Evolutionary conservation across 2,113 vertebrate species (phyloP).

Genomic region (Podarcis raffonei): DNA sequence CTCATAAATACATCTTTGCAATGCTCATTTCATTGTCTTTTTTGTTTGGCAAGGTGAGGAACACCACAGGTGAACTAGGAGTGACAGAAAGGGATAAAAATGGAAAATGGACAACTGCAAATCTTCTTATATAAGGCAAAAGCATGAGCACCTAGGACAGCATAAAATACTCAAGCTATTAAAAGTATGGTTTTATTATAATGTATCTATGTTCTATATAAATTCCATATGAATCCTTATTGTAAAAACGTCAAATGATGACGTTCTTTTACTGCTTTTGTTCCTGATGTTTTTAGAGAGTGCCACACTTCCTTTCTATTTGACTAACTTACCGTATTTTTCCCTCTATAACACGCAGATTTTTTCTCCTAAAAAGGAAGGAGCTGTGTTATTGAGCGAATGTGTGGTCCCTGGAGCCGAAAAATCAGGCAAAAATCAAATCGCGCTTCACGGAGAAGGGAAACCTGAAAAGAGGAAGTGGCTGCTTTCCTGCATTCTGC

Average conservation of each 20-base stretch:
- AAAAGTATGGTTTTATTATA: not conserved
- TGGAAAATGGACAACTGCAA: not conserved
- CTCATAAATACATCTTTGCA: too few species aligned
- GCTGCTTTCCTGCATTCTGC: too few species aligned
- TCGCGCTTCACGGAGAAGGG: too few species aligned
- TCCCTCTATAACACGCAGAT: too few species aligned
- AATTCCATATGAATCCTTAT: not conserved
- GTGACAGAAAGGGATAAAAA: not conserved
- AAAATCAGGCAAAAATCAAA: too few species aligned
- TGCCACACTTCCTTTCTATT: not conserved
- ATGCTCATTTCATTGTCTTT: not conserved
- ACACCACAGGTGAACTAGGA: not conserved
- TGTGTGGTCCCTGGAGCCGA: too few species aligned
- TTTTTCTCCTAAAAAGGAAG: too few species aligned
- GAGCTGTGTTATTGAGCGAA: too few species aligned
- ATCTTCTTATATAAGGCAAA: not conserved
- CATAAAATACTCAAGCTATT: not conserved
- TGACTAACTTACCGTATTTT: too few species aligned
- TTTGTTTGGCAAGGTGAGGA: not conserved
- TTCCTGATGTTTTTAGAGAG: not conserved
- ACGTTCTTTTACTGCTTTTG: not conserved
- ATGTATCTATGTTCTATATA: not conserved
- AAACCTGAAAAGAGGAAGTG: too few species aligned
- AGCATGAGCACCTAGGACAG: not conserved
- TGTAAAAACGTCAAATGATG: not conserved